Conservation (phyloP, 2,797 vertebrate genomes). For the Buphagus erythrorhynchus region DNA sequence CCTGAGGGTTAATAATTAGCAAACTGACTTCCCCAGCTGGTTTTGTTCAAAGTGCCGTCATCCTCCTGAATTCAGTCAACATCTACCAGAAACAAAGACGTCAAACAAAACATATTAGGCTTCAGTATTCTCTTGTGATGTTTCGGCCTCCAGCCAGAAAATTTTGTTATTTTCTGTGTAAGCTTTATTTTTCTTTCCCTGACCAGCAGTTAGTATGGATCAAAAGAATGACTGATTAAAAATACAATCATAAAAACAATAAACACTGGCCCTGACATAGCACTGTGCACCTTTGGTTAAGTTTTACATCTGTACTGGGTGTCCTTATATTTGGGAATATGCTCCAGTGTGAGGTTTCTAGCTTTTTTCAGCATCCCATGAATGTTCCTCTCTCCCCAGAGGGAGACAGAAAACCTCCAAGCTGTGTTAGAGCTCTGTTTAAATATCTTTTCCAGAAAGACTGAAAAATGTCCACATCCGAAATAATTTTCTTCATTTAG, state of each 20-base stretch:
- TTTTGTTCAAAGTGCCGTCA: conserved; percentile 51
- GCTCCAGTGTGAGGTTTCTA: background rate
- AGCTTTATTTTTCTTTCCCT: conserved; percentile 50
- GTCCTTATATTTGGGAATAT: background rate
- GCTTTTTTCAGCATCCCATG: background rate
- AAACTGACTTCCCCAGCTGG: conserved; percentile 35
- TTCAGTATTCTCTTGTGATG: conserved; percentile 31
- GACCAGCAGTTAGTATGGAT: background rate
- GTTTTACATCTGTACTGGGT: background rate
- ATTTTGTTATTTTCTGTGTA: conserved; percentile 39
- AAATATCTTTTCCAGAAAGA: background rate
- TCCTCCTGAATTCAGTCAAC: conserved; percentile 57
- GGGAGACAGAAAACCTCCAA: background rate
- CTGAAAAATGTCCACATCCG: background rate
- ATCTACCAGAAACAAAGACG: conserved; percentile 61
- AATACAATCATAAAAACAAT: conserved; percentile 3
- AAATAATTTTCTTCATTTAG: background rate
- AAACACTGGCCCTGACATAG: background rate
- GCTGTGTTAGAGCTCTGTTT: background rate
- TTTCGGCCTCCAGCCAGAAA: conserved; percentile 40
- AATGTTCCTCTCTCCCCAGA: background rate
- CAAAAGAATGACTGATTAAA: conserved; percentile 26
- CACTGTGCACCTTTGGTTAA: background rate
- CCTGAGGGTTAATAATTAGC: conserved; percentile 59
- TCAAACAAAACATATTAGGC: conserved; percentile 61